phyloP scores from a whole-genome alignment of 2,888 invertebrate genomes.

The Nephrotoma guestfalica region DNA sequence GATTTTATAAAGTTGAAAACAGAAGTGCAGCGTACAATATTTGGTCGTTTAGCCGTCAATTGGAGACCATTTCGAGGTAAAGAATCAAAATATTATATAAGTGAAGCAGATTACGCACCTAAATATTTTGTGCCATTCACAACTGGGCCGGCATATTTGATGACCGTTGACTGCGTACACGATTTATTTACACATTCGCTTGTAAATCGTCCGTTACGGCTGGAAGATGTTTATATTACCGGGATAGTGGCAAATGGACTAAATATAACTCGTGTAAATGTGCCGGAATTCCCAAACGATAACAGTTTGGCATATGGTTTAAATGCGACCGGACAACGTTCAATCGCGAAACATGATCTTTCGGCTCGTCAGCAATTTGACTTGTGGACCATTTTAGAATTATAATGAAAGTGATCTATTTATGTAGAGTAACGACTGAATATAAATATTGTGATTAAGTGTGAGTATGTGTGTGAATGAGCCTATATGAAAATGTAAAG shows the following conservation, averaged over 20 bases:
- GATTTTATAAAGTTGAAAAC: neutral
- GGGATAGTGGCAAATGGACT: neutral
- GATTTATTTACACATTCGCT: neutral
- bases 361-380: neutral
- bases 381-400: neutral
- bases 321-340: neutral
- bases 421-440: too few species aligned
- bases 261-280: neutral
- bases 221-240: neutral
- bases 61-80: neutral
- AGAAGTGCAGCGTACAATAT: neutral
- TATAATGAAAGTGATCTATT: neutral
- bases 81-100: neutral
- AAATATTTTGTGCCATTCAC: neutral
- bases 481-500: too few species aligned
- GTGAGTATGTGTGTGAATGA: too few species aligned
- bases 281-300: neutral
- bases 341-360: neutral
- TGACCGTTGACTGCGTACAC: neutral
- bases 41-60: neutral
- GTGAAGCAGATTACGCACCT: neutral
- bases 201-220: neutral
- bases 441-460: too few species aligned
- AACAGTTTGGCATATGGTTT: neutral
- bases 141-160: neutral